Evolutionary conservation across 2,888 invertebrate genomes (phyloP), one percentile per base, ranked within the genome.

Genomic region (Chrysodeixis includens): DNA sequence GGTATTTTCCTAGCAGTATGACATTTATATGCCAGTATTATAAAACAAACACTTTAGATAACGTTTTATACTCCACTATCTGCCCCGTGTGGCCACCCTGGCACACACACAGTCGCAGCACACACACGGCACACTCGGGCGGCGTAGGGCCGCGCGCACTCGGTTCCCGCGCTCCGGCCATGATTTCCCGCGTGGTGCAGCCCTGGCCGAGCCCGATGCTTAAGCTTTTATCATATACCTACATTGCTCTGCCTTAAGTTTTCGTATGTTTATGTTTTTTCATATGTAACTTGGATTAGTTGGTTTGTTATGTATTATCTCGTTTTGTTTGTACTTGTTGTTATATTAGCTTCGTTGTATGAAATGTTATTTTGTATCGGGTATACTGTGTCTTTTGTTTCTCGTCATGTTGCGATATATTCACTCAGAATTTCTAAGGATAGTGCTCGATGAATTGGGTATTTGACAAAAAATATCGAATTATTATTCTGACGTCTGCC

Each of bases 171-270:
- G 78, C 83, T 64, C 65, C 71, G 63, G 70, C 74, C 82, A 87
- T 92, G 92, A 92, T 92, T 92, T 92, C 92, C 92, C 92, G 89
- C 86, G 91, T 90, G 92, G 88, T 85, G 81, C 80, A 84, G 71
- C 84, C 86, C 82, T 88, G 81, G 80, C 82, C 80, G 79, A 79
- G 79, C 70, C 76, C 71, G 74, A 76, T 81, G 74, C 82, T 83
- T 83, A 83, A 81, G 83, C 79, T 82, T 83, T 83, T 84, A 84
- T 81, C 79, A 74, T 81, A 73, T 76, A 49, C 46, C 46, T 49
- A 76, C 66, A 67, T 69, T 75, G 56, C 51, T 55, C 40, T 30
- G 44, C 62, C 18, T 51, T 53, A 62, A 20, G 22, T 60, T 71
- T 56, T 46, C 9, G 7, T 56, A 16, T 69, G 57, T 65, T 72